These are phyloP conservation scores for Dicycla oo DNA, from an alignment of 2,888 invertebrate genomes.

Conservation along the genomic window DNA sequence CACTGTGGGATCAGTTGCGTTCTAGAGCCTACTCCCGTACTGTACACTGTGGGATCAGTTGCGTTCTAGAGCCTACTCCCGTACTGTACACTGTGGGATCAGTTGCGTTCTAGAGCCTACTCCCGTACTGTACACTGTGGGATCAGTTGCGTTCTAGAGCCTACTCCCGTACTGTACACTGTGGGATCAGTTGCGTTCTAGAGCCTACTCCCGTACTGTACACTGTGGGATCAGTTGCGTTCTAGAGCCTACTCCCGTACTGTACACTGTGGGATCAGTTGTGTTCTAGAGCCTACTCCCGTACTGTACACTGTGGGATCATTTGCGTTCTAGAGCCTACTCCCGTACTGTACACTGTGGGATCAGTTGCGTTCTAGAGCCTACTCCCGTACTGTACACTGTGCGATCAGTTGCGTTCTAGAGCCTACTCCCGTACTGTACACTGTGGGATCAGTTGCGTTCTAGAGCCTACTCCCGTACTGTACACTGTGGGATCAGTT, in stretches of 20 bases:
- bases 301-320: not conserved
- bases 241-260: too few relatives aligned
- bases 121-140: not conserved
- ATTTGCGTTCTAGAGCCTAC: too few relatives aligned
- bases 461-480: too few relatives aligned
- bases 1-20: not conserved
- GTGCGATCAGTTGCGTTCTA: not conserved
- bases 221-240: not conserved
- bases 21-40: too few relatives aligned
- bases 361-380: not conserved
- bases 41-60: not conserved
- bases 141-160: too few relatives aligned
- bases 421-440: too few relatives aligned
- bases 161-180: not conserved
- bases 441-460: not conserved
- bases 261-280: not conserved
- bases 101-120: too few relatives aligned
- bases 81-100: not conserved
- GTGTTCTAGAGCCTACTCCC: too few relatives aligned
- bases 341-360: too few relatives aligned
- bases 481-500: not conserved
- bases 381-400: too few relatives aligned
- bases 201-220: not conserved
- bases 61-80: too few relatives aligned
- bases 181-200: too few relatives aligned